Percentiles rank a stretch among this genome's conserved stretches.
These are phyloP conservation scores for Rhombomys opimus DNA, from an alignment of 2,113 vertebrate species.

Conservation along the genomic window DNA sequence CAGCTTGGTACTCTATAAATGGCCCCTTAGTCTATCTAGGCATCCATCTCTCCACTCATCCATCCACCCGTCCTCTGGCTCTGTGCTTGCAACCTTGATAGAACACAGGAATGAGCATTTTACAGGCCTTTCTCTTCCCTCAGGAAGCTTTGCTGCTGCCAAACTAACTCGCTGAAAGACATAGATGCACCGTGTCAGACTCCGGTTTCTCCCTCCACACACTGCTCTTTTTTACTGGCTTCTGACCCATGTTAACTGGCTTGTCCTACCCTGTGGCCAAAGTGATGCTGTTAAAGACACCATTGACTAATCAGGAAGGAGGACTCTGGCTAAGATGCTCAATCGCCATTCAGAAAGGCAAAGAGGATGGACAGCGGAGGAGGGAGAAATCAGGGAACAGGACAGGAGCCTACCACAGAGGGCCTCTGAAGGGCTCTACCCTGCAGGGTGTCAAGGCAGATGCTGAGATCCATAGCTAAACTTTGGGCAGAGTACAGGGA, in stretches of 20 bases:
- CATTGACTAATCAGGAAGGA: neutral
- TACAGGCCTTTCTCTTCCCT: neutral
- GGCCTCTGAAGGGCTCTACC: too few species aligned
- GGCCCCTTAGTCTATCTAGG: neutral
- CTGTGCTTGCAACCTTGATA: neutral
- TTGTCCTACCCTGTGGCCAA: neutral
- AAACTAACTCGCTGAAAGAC: neutral
- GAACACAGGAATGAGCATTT: neutral
- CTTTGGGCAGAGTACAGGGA: too few species aligned
- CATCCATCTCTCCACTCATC: neutral
- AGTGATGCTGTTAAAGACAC: neutral
- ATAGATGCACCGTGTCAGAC: neutral
- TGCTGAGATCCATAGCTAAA: too few species aligned
- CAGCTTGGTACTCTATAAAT: neutral
- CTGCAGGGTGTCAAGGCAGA: too few species aligned
- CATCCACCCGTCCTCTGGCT: neutral
- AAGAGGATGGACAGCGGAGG: too few species aligned
- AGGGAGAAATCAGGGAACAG: too few species aligned
- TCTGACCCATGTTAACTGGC: neutral
- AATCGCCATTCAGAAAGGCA: too few species aligned
- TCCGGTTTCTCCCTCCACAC: neutral
- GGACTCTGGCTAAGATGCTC: too few species aligned
- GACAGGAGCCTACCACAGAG: too few species aligned
- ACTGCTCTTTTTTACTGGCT: neutral
- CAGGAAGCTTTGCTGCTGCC: neutral